Evolutionary conservation across 2,888 invertebrate genomes (phyloP), one percentile per base, ranked within the genome.

Genomic region (Rhodophaea formosa): DNA sequence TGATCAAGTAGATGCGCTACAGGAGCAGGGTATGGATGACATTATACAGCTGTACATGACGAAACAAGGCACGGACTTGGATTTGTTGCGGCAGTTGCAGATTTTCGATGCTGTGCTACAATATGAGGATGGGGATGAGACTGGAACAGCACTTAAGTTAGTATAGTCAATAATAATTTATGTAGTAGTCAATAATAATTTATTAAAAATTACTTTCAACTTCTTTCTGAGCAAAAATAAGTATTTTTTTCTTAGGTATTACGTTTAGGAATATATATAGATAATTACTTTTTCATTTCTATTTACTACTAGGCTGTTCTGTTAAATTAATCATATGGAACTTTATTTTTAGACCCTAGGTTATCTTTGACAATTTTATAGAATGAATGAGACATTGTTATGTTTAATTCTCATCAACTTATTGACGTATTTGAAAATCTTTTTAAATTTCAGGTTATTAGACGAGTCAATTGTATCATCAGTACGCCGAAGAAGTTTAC

Each of bases 1-100:
- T 79, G 99, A 99, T 83, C 97, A 99, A 79, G 97, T 98, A 3
- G 99, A 99, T 87, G 94, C 96, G 17, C 90, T 99, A 64, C 99
- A 99, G 80, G 98, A 98, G 68, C 98, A 97, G 80, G 97, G 97
- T 17, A 97, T 98, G 86, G 97, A 97, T 79, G 93, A 94, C 54
- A 95, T 97, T 30, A 96, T 97, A 67, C 96, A 96, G 77, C 92
- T 96, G 58, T 97, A 97, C 80, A 97, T 97, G 96, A 95, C 96
- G 10, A 96, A 96, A 81, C 97, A 96, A 66, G 97, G 97, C 43
- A 97, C 97, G 0, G 98, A 98, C 88, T 92, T 98, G 69, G 98
- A 98, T 90, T 93, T 99, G 32, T 89, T 98, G 42, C 95, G 98
- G 75, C 98, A 99, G 86, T 94, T 99, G 79, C 97, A 98, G 83